phyloP scores from a whole-genome alignment of 2,888 invertebrate species.

The Mythimna lalbum region DNA sequence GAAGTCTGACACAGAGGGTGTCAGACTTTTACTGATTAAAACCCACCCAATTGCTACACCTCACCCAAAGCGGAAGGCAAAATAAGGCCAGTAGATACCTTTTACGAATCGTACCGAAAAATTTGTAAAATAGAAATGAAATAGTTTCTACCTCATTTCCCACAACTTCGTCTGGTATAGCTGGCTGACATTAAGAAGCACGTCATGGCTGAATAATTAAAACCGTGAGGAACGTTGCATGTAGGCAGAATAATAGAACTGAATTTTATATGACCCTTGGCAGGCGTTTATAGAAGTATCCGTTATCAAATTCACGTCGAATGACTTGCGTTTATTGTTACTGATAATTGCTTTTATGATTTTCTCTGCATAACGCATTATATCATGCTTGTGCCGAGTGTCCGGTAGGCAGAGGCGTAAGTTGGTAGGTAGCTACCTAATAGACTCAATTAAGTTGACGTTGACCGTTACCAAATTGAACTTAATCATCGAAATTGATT shows the following conservation, averaged over 20 bases:
- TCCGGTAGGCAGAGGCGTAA: background rate
- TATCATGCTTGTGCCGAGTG: too few relatives aligned
- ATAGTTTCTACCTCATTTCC: background rate
- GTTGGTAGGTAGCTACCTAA: background rate
- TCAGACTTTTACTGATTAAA: too few relatives aligned
- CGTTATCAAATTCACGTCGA: conserved; percentile 3
- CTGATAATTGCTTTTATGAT: too few relatives aligned
- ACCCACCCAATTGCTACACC: too few relatives aligned
- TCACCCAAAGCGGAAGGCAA: too few relatives aligned
- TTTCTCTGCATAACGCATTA: too few relatives aligned
- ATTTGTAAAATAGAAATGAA: background rate
- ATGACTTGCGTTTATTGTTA: too few relatives aligned
- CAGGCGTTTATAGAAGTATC: conserved; percentile 6
- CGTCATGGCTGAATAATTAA: conserved; percentile 39
- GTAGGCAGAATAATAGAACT: conserved; percentile 33
- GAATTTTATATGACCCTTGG: conserved; percentile 39
- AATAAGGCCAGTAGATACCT: background rate
- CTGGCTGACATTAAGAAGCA: conserved; percentile 15
- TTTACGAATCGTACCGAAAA: background rate
- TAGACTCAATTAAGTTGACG: background rate
- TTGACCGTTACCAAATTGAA: background rate
- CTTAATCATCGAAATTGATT: background rate
- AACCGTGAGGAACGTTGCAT: conserved; percentile 20
- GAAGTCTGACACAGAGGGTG: too few relatives aligned
- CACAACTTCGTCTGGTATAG: background rate